These are phyloP conservation scores for Dermatemys mawii DNA, from an alignment of 2,113 vertebrate genomes.

Conservation along the genomic window DNA sequence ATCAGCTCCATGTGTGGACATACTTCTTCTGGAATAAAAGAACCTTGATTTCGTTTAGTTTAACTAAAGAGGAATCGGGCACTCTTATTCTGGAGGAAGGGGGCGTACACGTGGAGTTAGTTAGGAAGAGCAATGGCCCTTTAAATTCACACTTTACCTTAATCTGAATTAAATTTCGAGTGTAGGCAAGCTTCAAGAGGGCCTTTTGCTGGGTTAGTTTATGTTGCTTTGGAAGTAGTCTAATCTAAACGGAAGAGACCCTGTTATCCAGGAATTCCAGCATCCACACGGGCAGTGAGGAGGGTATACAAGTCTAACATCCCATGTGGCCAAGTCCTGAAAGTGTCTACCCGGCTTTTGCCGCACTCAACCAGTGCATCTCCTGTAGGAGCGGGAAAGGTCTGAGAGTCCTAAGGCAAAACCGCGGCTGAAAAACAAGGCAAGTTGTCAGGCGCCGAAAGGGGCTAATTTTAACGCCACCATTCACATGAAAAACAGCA, in stretches of 20 bases:
- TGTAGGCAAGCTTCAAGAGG: neutral
- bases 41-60: neutral
- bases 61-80: neutral
- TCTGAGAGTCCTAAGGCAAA: neutral
- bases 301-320: neutral
- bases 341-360: neutral
- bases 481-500: neutral
- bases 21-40: neutral
- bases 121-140: neutral
- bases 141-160: neutral
- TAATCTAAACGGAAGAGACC: neutral
- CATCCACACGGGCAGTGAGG: neutral
- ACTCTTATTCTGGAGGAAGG: neutral
- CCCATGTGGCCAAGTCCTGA: neutral
- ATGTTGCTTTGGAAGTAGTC: neutral
- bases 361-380: neutral
- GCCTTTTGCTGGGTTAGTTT: neutral
- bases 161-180: neutral
- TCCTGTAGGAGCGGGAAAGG: fast-evolving
- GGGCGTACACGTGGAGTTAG: neutral
- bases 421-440: neutral
- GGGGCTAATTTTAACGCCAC: neutral
- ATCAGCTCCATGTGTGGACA: neutral
- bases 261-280: neutral
- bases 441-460: neutral